phyloP scores from a whole-genome alignment of 2,113 vertebrate species.

The Semnornis frantzii region DNA sequence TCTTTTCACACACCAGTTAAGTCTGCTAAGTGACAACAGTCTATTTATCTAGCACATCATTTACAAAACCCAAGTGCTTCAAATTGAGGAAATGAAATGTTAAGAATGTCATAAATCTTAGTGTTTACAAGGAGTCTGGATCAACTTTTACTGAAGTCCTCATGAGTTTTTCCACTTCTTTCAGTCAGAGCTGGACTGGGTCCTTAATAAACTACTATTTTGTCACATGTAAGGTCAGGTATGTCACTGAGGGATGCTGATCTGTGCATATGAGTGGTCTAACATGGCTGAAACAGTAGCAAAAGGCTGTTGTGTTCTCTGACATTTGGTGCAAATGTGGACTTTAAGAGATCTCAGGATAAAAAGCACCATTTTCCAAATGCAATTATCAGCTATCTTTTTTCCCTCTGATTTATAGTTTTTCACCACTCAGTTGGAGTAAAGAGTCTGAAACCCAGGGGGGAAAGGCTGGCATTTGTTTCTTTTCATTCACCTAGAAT shows the following conservation, averaged over 20 bases:
- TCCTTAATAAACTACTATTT: constrained; percentile 41
- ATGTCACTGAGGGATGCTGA: not conserved
- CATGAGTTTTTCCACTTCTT: not conserved
- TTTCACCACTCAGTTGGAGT: not conserved
- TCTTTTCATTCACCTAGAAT: not conserved
- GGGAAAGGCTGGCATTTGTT: not conserved
- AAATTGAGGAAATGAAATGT: constrained; percentile 61
- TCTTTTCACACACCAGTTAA: constrained; percentile 27
- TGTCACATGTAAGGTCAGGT: not conserved
- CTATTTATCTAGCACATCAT: constrained; percentile 19
- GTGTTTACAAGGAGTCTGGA: constrained; percentile 2
- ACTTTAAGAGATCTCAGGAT: not conserved
- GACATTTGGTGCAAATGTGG: not conserved
- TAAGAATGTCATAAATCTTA: constrained; percentile 53
- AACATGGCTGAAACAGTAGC: not conserved
- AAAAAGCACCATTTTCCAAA: not conserved
- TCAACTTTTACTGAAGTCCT: constrained; percentile 6
- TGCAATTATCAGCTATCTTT: not conserved
- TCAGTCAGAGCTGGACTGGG: not conserved
- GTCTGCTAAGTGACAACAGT: constrained; percentile 38
- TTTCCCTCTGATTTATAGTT: not conserved
- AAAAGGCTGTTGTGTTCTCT: not conserved
- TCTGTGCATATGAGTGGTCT: not conserved
- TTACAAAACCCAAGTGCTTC: constrained; percentile 45
- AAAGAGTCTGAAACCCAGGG: not conserved